These are phyloP conservation scores for Beaufortia kweichowensis DNA, from an alignment of 2,113 vertebrate species.

Conservation along the genomic window DNA sequence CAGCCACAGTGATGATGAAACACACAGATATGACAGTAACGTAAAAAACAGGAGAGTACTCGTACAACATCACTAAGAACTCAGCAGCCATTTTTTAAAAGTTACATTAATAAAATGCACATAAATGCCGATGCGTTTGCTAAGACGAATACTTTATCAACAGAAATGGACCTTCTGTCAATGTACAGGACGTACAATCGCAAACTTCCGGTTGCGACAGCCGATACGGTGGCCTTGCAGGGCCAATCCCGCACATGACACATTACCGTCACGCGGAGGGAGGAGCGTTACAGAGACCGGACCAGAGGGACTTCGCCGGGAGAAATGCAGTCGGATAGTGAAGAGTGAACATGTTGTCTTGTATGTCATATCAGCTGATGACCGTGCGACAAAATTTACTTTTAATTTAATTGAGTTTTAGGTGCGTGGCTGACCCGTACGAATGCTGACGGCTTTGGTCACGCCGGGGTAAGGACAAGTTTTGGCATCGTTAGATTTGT, in stretches of 20 bases:
- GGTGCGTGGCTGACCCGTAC: slow-evolving; percentile 28
- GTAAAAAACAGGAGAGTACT: slow-evolving; percentile 91
- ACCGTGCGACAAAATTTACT: not conserved
- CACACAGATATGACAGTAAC: slow-evolving; percentile 87
- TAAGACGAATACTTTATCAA: not conserved
- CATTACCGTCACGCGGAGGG: not conserved
- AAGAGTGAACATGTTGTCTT: not conserved
- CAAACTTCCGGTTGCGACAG: slow-evolving; percentile 42
- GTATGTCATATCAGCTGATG: not conserved
- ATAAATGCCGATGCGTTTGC: not conserved
- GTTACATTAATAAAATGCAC: not conserved
- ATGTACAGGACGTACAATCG: not conserved
- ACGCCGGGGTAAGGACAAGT: slow-evolving; percentile 28
- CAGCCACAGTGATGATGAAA: slow-evolving; percentile 88
- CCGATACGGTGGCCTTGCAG: slow-evolving; percentile 33
- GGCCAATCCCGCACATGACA: slow-evolving; percentile 8
- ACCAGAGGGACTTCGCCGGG: slow-evolving; percentile 6
- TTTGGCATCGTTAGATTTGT: slow-evolving; percentile 41
- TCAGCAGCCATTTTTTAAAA: slow-evolving; percentile 77
- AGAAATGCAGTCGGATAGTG: not conserved
- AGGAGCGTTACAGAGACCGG: not conserved
- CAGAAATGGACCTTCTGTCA: not conserved
- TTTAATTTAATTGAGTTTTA: not conserved
- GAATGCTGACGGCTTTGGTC: slow-evolving; percentile 56
- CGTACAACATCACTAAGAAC: slow-evolving; percentile 85